Evolutionary conservation across 2,797 vertebrate species (phyloP).

Genomic region (Trachurus trachurus): DNA sequence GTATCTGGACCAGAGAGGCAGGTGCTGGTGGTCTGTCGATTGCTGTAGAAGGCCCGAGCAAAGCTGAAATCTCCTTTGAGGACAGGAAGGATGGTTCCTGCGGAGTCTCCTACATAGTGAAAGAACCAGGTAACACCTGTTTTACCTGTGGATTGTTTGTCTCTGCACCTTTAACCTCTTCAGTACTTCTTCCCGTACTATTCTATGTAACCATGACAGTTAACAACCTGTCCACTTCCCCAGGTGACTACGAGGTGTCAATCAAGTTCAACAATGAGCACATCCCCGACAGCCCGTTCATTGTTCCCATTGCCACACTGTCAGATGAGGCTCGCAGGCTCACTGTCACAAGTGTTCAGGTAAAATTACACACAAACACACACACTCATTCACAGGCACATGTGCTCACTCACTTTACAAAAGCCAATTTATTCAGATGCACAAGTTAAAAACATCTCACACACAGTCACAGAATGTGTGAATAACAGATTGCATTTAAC

Average conservation of each 20-base stretch:
- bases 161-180: constrained; percentile 15
- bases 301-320: constrained; percentile 94
- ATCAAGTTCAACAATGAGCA: constrained; percentile 99
- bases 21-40: constrained; percentile 94
- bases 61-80: constrained; percentile 95
- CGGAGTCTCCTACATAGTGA: constrained; percentile 93
- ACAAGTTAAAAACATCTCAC: constrained; percentile 14
- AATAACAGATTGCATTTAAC: constrained; percentile 41
- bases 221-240: constrained; percentile 60
- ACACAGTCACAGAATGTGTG: constrained; percentile 27
- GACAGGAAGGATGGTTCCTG: constrained; percentile 96
- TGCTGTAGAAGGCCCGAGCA: constrained; percentile 94
- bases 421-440: constrained; percentile 31
- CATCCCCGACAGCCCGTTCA: constrained; percentile 97
- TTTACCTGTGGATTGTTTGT: background rate
- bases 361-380: constrained; percentile 57
- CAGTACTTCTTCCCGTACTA: constrained; percentile 14
- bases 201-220: constrained; percentile 42
- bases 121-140: constrained; percentile 91
- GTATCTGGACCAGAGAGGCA: constrained; percentile 95
- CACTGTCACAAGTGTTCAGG: constrained; percentile 95
- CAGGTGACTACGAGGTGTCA: constrained; percentile 97
- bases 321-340: constrained; percentile 95
- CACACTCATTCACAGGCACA: constrained; percentile 1
- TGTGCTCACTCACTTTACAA: constrained; percentile 9